phyloP scores from a whole-genome alignment of 1,140 invertebrate genomes.

The Zaprionus kolodkinae region DNA sequence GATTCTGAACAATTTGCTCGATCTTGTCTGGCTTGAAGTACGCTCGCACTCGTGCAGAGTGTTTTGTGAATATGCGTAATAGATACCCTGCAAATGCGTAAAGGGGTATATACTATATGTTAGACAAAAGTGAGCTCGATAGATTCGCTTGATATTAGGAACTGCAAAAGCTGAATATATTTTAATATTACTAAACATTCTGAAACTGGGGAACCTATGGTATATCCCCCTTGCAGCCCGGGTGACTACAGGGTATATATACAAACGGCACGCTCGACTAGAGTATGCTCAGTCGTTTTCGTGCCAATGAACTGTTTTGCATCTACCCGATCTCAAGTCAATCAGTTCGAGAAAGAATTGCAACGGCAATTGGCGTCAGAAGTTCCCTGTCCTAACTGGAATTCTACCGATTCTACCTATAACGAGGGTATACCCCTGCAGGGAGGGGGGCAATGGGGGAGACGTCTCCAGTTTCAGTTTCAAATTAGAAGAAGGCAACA shows the following conservation, averaged over 20 bases:
- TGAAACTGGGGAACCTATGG: too few relatives aligned
- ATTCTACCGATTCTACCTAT: not conserved
- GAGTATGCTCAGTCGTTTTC: slow-evolving; percentile 2
- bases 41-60: not conserved
- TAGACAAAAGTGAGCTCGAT: not conserved
- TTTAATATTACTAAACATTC: too few relatives aligned
- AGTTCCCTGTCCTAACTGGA: slow-evolving; percentile 7
- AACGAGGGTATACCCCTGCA: too few relatives aligned
- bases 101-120: not conserved
- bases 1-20: slow-evolving; percentile 25
- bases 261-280: not conserved
- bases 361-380: not conserved
- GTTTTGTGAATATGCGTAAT: not conserved
- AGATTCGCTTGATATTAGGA: not conserved
- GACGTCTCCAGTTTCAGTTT: too few relatives aligned
- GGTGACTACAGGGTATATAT: not conserved
- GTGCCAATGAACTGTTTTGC: slow-evolving; percentile 65
- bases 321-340: slow-evolving; percentile 39
- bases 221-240: not conserved
- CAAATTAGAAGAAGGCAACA: slow-evolving; percentile 20
- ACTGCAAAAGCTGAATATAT: too few relatives aligned
- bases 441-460: too few relatives aligned
- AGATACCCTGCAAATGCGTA: not conserved
- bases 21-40: not conserved
- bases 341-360: slow-evolving; percentile 7